These are phyloP conservation scores for Triplophysa siluroides DNA, from an alignment of 2,113 vertebrate genomes.

Conservation along the genomic window DNA sequence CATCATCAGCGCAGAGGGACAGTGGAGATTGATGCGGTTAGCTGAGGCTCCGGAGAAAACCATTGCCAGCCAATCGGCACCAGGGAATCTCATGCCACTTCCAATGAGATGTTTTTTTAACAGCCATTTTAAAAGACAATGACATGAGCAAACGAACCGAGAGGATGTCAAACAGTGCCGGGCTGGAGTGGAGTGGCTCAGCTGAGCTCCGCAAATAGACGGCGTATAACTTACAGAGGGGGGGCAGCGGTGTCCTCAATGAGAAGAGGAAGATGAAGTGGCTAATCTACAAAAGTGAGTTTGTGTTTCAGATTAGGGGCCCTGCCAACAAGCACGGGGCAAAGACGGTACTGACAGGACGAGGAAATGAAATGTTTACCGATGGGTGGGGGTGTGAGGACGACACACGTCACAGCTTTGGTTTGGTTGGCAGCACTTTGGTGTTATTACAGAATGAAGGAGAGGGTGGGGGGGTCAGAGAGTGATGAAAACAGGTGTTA, in stretches of 20 bases:
- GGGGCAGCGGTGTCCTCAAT: slow-evolving; percentile 42
- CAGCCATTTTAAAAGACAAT: slow-evolving; percentile 38
- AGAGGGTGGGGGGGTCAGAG: not conserved
- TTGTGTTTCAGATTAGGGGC: slow-evolving; percentile 80
- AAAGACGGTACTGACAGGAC: slow-evolving; percentile 71
- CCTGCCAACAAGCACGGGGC: slow-evolving; percentile 62
- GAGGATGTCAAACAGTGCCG: slow-evolving; percentile 8
- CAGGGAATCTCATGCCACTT: slow-evolving; percentile 11
- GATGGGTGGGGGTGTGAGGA: slow-evolving; percentile 57
- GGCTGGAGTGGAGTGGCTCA: slow-evolving; percentile 27
- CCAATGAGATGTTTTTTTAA: slow-evolving; percentile 37
- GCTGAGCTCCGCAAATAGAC: slow-evolving; percentile 53
- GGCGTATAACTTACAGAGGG: slow-evolving; percentile 62
- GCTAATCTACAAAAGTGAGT: slow-evolving; percentile 64
- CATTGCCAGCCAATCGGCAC: slow-evolving; percentile 1
- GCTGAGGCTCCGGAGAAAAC: slow-evolving; percentile 2
- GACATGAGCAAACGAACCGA: slow-evolving; percentile 33
- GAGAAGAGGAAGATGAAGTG: slow-evolving; percentile 58
- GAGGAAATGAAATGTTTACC: slow-evolving; percentile 81
- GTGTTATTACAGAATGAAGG: slow-evolving; percentile 18
- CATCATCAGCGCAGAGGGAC: slow-evolving; percentile 20
- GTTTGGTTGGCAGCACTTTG: slow-evolving; percentile 40
- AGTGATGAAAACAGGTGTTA: slow-evolving; percentile 35
- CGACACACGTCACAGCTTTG: slow-evolving; percentile 61
- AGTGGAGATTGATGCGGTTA: not conserved